Base-by-base conservation (phyloP, 1,140 invertebrate species). In the Meloidogyne exigua region DNA sequence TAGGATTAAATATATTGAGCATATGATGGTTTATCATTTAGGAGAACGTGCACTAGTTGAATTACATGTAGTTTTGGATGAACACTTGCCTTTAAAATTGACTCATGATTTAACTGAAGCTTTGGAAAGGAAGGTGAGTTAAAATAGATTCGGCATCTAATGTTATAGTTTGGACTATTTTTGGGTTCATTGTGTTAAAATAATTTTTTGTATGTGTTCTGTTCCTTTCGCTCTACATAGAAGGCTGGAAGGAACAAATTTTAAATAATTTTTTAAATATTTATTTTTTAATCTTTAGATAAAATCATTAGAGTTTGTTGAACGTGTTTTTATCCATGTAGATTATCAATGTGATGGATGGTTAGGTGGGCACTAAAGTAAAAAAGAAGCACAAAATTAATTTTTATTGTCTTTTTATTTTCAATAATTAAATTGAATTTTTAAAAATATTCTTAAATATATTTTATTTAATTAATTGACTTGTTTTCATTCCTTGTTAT, bases 301-400 rank as follows among this genome's bases (percentile, higher is more conserved):
- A 12, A 62, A 68, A 62, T 63, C 68, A 15, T 65, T 82, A 57
- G 81, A 82, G 26, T 82, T 82, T 82, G 81, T 82, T 42, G 81
- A 82, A 64, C 80, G 81, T 3, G 63, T 76, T n/a, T 82, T 82
- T 76, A 67, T 84, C 13, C 81, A 82, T 68, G 82, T 84, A 39
- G 83, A 82, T 73, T 82, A 82, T 66, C 65, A 69, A 44, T 82
- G 77, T 28, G 81, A 82, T 74, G 81, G 81, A 23, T 42, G 70
- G 26, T 12, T 44, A 18, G 79, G 80, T 64, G 75, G 73, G 15
- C 42, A 66, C 57, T 82, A 67, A 72, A 57, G 18, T 3, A 7
- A 3, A 9, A 39, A 39, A 39, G 9, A 32, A 32, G 28, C 7
- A 32, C 9, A 39, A 39, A 39, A 9, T 39, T 39, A 39, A 9